Evolutionary conservation across 2,113 vertebrate genomes (phyloP).

Genomic region (Gambusia holbrooki): DNA sequence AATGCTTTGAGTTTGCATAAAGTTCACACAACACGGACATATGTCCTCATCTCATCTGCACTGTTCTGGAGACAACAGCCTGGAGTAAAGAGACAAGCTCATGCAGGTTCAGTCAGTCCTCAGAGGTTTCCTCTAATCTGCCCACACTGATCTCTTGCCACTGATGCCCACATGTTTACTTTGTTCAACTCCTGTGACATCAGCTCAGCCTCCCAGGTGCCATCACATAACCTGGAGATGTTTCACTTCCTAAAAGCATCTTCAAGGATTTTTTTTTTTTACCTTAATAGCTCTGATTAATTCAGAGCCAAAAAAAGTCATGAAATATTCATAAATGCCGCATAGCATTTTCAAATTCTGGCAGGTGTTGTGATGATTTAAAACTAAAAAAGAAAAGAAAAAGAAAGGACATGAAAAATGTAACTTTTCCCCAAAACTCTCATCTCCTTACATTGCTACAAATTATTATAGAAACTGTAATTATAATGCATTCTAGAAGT

Average conservation of each 20-base stretch:
- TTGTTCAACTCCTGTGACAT: background rate
- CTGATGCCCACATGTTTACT: background rate
- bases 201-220: background rate
- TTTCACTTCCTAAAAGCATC: background rate
- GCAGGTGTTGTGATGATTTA: background rate
- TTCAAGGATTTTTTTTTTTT: background rate
- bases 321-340: background rate
- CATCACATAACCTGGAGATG: background rate
- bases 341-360: background rate
- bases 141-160: conserved; percentile 4
- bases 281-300: too few relatives aligned
- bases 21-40: background rate
- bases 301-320: background rate
- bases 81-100: conserved; percentile 14
- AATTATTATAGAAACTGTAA: background rate
- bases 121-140: conserved; percentile 6
- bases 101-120: conserved; percentile 21
- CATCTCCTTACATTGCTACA: background rate
- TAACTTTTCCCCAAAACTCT: too few relatives aligned
- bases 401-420: background rate
- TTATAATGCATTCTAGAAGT: background rate
- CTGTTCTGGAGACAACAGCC: background rate
- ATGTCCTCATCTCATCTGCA: background rate
- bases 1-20: background rate
- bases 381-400: background rate